Percentiles rank a stretch among this genome's conserved stretches.
These are phyloP conservation scores for Gavia stellata DNA, from an alignment of 2,113 vertebrate species.

Conservation along the genomic window DNA sequence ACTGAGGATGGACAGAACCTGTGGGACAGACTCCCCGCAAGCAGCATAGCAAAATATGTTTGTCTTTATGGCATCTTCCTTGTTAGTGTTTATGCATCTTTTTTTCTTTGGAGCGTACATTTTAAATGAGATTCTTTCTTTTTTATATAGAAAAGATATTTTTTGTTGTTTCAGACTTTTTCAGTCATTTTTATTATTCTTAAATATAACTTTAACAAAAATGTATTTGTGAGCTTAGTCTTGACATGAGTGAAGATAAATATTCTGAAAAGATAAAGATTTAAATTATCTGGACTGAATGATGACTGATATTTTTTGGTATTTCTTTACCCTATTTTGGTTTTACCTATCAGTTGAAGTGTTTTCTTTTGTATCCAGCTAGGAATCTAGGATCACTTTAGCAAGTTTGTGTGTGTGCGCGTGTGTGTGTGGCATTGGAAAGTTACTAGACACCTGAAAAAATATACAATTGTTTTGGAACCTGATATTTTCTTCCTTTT, in stretches of 20 bases:
- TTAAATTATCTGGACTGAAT: neutral
- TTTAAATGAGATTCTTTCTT: neutral
- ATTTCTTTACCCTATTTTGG: neutral
- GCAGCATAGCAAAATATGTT: neutral
- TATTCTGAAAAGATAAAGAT: neutral
- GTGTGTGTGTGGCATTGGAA: neutral
- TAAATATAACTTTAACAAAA: neutral
- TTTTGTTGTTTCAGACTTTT: neutral
- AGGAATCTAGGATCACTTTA: neutral
- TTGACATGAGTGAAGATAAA: neutral
- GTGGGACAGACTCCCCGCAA: neutral
- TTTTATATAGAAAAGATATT: neutral
- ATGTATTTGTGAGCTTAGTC: neutral
- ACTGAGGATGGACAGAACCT: neutral
- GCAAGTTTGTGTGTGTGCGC: accelerated
- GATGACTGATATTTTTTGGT: neutral
- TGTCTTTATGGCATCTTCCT: neutral
- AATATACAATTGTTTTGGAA: neutral
- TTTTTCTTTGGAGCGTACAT: neutral
- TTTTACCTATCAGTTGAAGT: neutral
- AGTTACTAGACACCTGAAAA: neutral
- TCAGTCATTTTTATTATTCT: neutral
- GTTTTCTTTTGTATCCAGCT: neutral
- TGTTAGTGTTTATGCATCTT: neutral
- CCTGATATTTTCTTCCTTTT: neutral